A percentile compares a stretch with the other conserved stretches of the same genome.
phyloP scores from a whole-genome alignment of 2,797 vertebrate genomes.

The Morelia viridis region DNA sequence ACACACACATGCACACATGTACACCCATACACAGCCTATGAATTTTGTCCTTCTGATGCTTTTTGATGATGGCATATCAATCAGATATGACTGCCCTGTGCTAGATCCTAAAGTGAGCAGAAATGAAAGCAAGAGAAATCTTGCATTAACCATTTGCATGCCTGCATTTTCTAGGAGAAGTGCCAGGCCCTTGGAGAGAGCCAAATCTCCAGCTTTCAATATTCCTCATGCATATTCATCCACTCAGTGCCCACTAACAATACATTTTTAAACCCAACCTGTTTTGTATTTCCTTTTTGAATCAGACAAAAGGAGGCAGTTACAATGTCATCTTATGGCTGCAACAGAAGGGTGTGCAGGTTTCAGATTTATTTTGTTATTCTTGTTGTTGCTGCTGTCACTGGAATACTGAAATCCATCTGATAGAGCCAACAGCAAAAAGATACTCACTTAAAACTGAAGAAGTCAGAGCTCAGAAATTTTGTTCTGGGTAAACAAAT shows the following conservation, averaged over 20 bases:
- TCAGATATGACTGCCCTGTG: conserved; percentile 11
- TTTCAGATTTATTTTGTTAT: neutral
- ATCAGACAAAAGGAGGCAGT: neutral
- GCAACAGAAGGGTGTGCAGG: neutral
- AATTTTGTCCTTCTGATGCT: neutral
- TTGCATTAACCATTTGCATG: neutral
- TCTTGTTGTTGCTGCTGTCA: neutral
- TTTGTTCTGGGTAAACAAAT: neutral
- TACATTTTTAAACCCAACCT: neutral
- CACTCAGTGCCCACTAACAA: neutral
- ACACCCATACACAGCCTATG: neutral
- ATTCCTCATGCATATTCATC: conserved; percentile 1
- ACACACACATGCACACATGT: neutral
- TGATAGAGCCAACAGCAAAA: neutral
- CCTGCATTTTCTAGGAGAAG: neutral
- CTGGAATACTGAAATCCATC: neutral
- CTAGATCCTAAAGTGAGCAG: conserved; percentile 8
- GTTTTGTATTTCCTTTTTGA: neutral
- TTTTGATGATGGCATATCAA: conserved; percentile 11
- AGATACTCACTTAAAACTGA: neutral
- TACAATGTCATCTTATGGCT: neutral
- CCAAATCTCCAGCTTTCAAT: neutral
- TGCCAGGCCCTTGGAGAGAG: neutral
- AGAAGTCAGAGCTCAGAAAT: neutral
- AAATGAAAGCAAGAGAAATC: neutral